Evolutionary conservation across 1,140 invertebrate species (phyloP), one percentile per base, ranked within the genome.

Genomic region (Epicauta chinensis): DNA sequence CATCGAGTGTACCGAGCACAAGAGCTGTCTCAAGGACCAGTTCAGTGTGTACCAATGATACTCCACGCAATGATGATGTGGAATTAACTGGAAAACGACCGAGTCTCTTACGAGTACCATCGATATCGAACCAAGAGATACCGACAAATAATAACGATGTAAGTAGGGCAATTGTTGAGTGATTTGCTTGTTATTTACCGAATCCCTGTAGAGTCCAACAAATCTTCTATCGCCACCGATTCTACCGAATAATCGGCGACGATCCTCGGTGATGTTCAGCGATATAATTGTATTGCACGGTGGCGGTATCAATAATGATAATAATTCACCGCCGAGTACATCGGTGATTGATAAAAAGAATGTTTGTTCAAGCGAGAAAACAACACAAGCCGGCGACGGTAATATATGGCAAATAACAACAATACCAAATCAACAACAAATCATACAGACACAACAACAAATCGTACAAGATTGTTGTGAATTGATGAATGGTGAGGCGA

Each of bases 231-330:
- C 82, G 11, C 84, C 84, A 46, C 81, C 83, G 17, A 76, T 81
- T 38, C 72, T 56, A 3, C 56, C 58, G 12, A 60, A 56, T 38
- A 61, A 74, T 29, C 72, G 80, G 40, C 77, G 89, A 16, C 75
- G 87, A 31, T 89, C 87, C 23, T 89, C 86, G 51, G 88, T 92
- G 16, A 90, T 91, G 86, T 92, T 91, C 71, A 90, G 84, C 62
- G 87, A 91, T 62, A 85, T 89, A 7, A 83, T 90, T 23, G 71
- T 90, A 17, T 74, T 88, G 16, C 87, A 90, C n/a, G n/a, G n/a
- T 63, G 84, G 75, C 56, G 72, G 62, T 43, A 57, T 31, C 38
- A 12, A 90, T 63, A 84, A 75, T 56, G 72, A 63, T 43, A 57
- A 62, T 45, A 52, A 48, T 31, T 54, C 54, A 3, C 54, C 55